phyloP scores from a whole-genome alignment of 2,797 vertebrate species.

The Sebastes trivittatus region DNA sequence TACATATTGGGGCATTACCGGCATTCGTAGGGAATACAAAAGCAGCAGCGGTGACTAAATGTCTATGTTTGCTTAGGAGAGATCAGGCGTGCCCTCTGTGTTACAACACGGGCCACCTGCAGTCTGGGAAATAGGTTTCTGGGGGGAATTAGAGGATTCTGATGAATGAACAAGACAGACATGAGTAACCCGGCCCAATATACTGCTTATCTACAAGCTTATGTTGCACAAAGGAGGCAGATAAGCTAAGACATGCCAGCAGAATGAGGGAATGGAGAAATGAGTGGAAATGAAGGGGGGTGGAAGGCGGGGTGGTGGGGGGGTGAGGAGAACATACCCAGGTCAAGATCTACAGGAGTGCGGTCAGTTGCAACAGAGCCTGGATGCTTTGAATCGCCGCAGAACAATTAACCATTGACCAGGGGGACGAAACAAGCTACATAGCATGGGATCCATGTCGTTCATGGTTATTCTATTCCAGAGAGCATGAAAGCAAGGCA shows the following conservation, averaged over 20 bases:
- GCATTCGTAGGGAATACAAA: slow-evolving; percentile 71
- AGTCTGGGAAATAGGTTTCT: slow-evolving; percentile 68
- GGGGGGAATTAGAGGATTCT: slow-evolving; percentile 73
- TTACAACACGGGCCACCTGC: slow-evolving; percentile 77
- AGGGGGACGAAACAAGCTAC: slow-evolving; percentile 35
- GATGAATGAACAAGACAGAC: slow-evolving; percentile 80
- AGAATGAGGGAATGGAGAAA: slow-evolving; percentile 49
- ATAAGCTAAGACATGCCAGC: slow-evolving; percentile 72
- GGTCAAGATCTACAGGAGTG: slow-evolving; percentile 64
- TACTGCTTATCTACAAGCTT: slow-evolving; percentile 78
- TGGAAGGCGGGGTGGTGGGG: slow-evolving; percentile 17
- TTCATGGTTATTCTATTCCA: slow-evolving; percentile 64
- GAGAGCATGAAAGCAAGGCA: slow-evolving; percentile 61
- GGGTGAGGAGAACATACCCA: slow-evolving; percentile 51
- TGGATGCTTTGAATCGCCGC: slow-evolving; percentile 65
- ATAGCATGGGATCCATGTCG: slow-evolving; percentile 61
- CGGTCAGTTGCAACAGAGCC: slow-evolving; percentile 65
- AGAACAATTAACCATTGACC: slow-evolving; percentile 84
- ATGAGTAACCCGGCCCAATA: slow-evolving; percentile 74
- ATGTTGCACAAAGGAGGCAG: slow-evolving; percentile 80
- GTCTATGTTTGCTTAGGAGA: slow-evolving; percentile 76
- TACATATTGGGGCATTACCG: slow-evolving; percentile 58
- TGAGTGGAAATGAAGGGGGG: slow-evolving; percentile 49
- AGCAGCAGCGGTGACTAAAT: slow-evolving; percentile 71
- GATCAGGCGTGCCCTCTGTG: slow-evolving; percentile 55